Percentiles rank a stretch among this genome's conserved stretches.
phyloP scores from a whole-genome alignment of 1,140 invertebrate species.

The Asobara japonica region DNA sequence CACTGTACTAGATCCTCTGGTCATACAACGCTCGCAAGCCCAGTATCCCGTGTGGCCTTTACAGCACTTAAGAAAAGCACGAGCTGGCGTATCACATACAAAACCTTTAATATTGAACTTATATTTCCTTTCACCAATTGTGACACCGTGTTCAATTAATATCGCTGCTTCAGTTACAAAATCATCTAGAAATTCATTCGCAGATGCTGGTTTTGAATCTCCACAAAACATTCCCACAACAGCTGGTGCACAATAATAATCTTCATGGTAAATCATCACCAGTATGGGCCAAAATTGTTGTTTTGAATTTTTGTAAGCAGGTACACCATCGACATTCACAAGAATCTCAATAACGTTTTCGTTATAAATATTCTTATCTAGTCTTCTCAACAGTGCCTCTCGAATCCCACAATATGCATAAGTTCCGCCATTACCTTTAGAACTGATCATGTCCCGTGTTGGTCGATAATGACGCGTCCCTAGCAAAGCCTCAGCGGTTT shows the following conservation, averaged over 20 bases:
- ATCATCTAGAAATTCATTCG: constrained; percentile 20
- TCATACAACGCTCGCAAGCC: constrained; percentile 28
- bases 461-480: background rate
- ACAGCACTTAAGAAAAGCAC: constrained; percentile 27
- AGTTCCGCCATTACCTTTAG: background rate
- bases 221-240: constrained; percentile 26
- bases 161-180: constrained; percentile 14
- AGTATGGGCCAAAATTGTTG: constrained; percentile 31
- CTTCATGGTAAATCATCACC: background rate
- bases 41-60: constrained; percentile 28
- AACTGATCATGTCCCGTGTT: background rate
- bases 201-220: constrained; percentile 9
- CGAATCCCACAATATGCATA: constrained; percentile 21
- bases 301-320: constrained; percentile 15
- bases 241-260: background rate
- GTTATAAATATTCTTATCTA: constrained; percentile 12
- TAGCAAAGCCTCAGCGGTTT: background rate
- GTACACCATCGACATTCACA: constrained; percentile 27
- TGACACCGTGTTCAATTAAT: constrained; percentile 16
- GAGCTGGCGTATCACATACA: constrained; percentile 26
- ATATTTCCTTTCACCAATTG: background rate
- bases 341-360: constrained; percentile 8
- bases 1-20: constrained; percentile 1
- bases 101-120: constrained; percentile 15
- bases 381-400: constrained; percentile 9